phyloP scores from a whole-genome alignment of 2,888 invertebrate species.

The Apamea anceps region DNA sequence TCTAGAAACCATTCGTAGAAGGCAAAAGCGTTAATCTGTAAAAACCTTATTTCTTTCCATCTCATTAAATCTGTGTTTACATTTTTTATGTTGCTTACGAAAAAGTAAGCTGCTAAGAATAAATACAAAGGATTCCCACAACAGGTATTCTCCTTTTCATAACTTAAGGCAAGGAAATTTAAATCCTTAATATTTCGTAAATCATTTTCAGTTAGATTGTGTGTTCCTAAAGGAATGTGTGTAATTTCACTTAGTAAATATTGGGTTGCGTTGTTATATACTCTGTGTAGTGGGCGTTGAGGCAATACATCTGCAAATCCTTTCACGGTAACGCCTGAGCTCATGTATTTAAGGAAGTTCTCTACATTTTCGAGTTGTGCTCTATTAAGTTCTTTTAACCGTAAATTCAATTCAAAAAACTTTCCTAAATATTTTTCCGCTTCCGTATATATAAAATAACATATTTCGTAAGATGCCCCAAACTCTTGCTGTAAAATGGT shows the following conservation, averaged over 20 bases:
- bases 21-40: conserved; percentile 32
- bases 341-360: conserved; percentile 22
- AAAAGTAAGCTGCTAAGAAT: conserved; percentile 47
- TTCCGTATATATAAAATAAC: conserved; percentile 34
- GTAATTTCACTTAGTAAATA: conserved; percentile 3
- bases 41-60: conserved; percentile 17
- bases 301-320: conserved; percentile 6
- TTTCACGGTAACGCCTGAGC: not conserved
- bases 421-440: conserved; percentile 40
- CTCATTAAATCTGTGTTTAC: conserved; percentile 4
- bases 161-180: not conserved
- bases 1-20: conserved; percentile 54
- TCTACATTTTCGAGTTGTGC: conserved; percentile 42
- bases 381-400: conserved; percentile 21
- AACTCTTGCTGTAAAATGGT: conserved; percentile 43
- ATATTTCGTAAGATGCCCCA: conserved; percentile 35
- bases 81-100: conserved; percentile 36
- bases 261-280: not conserved
- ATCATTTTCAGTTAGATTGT: not conserved
- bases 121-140: conserved; percentile 46
- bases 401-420: conserved; percentile 41
- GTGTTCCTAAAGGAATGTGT: conserved; percentile 11
- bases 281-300: not conserved
- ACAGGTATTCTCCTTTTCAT: not conserved
- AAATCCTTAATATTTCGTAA: not conserved